Conservation (phyloP, 1,140 invertebrate genomes). For the Thereuonema tuberculata region DNA sequence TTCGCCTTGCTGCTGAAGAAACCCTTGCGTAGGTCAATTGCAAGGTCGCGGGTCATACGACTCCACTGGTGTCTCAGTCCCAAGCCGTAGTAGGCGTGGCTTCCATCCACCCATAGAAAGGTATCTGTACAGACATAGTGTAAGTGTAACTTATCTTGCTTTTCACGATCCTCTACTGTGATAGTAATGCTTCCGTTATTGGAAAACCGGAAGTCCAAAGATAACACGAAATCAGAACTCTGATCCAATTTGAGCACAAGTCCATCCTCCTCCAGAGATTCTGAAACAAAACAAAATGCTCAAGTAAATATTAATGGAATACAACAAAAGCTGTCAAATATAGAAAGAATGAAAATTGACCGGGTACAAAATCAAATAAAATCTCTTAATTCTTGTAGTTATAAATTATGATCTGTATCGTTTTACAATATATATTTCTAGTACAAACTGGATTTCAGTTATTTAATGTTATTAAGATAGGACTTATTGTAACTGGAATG, state of each 20-base stretch:
- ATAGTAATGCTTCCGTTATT: slow-evolving; percentile 68
- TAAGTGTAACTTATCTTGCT: slow-evolving; percentile 56
- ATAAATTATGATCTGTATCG: no score
- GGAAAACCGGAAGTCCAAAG: slow-evolving; percentile 49
- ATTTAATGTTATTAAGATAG: no score
- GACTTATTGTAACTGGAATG: no score
- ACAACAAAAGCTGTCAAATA: no score
- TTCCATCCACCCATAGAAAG: slow-evolving; percentile 52
- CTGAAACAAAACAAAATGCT: slow-evolving; percentile 21
- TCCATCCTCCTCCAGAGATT: slow-evolving; percentile 46
- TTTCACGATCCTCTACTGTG: slow-evolving; percentile 58
- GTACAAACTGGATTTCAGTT: no score
- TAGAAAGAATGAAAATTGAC: no score
- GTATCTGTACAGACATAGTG: slow-evolving; percentile 66
- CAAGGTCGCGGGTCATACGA: slow-evolving; percentile 68
- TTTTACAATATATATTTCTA: no score
- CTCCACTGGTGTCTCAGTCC: slow-evolving; percentile 57
- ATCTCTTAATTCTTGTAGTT: no score
- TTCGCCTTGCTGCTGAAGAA: slow-evolving; percentile 27
- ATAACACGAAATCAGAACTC: slow-evolving; percentile 40
- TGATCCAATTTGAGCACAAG: slow-evolving; percentile 55
- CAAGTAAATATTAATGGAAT: no score
- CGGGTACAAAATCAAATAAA: no score
- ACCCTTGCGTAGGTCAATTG: slow-evolving; percentile 85
- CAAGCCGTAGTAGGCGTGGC: slow-evolving; percentile 75